phyloP scores from a whole-genome alignment of 2,113 vertebrate genomes.

The Emydocephalus ijimae region DNA sequence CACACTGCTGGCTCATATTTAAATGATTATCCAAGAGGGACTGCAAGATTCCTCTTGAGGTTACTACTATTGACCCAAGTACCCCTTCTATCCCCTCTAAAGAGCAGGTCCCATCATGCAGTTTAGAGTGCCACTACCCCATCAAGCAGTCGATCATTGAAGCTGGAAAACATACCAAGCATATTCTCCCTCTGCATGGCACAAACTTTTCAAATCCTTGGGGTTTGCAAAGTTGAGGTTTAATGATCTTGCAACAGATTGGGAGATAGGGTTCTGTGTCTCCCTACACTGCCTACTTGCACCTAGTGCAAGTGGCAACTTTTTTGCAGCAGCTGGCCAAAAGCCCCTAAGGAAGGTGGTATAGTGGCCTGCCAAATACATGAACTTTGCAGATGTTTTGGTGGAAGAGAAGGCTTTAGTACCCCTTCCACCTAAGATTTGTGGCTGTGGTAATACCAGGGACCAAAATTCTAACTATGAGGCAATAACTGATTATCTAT shows the following conservation, averaged over 20 bases:
- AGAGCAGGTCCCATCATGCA: too few relatives aligned
- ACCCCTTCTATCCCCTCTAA: neutral
- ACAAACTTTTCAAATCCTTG: neutral
- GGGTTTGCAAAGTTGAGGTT: neutral
- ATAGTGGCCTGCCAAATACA: neutral
- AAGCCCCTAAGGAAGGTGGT: neutral
- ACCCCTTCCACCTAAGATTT: neutral
- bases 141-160: neutral
- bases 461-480: neutral
- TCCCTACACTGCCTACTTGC: neutral
- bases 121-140: neutral
- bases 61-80: neutral
- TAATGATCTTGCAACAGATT: neutral
- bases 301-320: neutral
- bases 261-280: neutral
- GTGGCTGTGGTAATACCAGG: neutral
- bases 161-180: neutral
- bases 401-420: neutral
- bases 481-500: neutral
- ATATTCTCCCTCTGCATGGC: neutral
- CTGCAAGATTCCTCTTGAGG: neutral
- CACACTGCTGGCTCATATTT: neutral
- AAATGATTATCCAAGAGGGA: neutral
- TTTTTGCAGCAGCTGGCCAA: neutral
- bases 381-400: neutral